Conservation (phyloP, 2,113 vertebrate species). For the Bubo bubo region DNA sequence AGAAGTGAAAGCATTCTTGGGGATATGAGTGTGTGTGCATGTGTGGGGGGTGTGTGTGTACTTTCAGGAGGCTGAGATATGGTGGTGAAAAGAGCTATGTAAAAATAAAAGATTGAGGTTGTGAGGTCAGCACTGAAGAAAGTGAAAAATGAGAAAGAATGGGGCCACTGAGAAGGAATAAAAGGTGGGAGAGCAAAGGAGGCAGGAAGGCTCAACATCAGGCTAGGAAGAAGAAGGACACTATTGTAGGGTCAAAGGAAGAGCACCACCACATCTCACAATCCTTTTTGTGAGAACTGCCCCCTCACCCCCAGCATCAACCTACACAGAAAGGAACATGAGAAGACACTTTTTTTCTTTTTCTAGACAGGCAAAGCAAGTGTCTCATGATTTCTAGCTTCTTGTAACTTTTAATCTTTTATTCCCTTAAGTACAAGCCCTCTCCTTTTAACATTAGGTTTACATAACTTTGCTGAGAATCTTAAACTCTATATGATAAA, state of each 20-base stretch:
- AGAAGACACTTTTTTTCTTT: background rate
- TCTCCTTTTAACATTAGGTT: background rate
- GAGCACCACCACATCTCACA: background rate
- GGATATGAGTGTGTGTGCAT: fast-evolving
- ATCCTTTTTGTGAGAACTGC: background rate
- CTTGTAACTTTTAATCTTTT: background rate
- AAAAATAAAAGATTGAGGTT: background rate
- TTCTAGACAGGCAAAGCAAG: background rate
- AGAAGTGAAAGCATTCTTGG: background rate
- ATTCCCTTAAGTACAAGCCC: background rate
- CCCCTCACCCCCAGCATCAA: background rate
- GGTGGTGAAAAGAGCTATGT: background rate
- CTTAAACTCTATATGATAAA: background rate
- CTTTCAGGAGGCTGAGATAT: background rate
- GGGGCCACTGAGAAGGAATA: background rate
- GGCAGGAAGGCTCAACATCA: background rate
- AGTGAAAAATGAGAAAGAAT: background rate
- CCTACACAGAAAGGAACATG: background rate
- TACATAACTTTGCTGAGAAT: background rate
- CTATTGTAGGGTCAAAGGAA: background rate
- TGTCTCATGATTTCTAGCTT: background rate
- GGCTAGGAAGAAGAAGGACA: background rate
- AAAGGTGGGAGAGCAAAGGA: background rate
- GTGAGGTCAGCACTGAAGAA: background rate
- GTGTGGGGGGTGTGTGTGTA: fast-evolving